Evolutionary conservation across 2,888 invertebrate species (phyloP), one percentile per base, ranked within the genome.

Genomic region (Anagyrus pseudococci): DNA sequence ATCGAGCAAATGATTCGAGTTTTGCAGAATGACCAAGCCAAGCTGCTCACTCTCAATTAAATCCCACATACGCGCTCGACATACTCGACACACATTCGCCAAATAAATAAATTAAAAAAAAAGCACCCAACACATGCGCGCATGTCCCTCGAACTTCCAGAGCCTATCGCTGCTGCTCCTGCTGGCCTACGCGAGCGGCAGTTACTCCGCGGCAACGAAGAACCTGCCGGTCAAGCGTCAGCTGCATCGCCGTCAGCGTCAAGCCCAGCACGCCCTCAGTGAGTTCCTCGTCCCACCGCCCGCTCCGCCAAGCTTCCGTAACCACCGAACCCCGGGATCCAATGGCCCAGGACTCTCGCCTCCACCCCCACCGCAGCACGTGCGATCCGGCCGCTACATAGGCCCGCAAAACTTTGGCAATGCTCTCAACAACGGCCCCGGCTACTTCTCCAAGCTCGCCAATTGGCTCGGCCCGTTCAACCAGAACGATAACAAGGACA

Each of bases 401-500:
- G 70, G 68, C 44, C 65, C n/a, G 6, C 53, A 41, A n/a, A n/a
- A n/a, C n/a, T n/a, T n/a, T n/a, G 4, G 47, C 10, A n/a, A n/a
- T n/a, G 41, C 47, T 10, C 33, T 8, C 2, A 52, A 33, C 43
- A 47, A 41, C 20, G 29, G 23, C 4, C 44, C 58, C 13, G 59
- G 59, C 1, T 82, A 88, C 67, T 84, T 88, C 58, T 84, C 87
- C 62, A 85, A 84, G 78, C 78, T 88, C 7, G 84, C 87, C 29
- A 84, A 82, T 44, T 88, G 88, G 88, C 76, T 88, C 1, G 87
- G 86, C 70, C 85, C 88, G 0, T 84, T 85, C 2, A 82, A 79
- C 1, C 22, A n/a, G 6, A 29, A 37, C 17, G 46, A 48, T n/a
- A 46, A 43, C 4, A 60, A 48, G 37, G 57, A 58, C 46, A 48